Evolutionary conservation across 1,140 invertebrate species (phyloP).

Genomic region (Saccostrea glomerata): DNA sequence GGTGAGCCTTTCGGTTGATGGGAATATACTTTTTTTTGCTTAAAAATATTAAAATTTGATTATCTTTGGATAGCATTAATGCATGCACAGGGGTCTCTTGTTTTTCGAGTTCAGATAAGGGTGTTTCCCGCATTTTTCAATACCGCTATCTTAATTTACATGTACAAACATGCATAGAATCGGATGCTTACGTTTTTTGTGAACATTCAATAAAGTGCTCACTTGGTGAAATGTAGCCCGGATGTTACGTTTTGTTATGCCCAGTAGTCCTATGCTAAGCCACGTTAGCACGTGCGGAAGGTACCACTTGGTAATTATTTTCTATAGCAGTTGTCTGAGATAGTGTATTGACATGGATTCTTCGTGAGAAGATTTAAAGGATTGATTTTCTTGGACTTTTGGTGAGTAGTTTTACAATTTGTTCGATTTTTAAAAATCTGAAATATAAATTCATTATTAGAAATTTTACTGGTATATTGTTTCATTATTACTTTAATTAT

Average conservation of each 20-base stretch:
- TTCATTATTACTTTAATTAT: no score
- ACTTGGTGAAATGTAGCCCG: neutral
- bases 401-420: conserved; percentile 2
- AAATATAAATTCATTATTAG: no score
- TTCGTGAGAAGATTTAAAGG: neutral
- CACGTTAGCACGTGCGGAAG: neutral
- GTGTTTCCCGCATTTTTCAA: neutral
- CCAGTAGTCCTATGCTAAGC: neutral
- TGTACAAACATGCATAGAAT: neutral
- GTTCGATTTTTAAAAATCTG: no score
- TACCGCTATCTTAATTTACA: neutral
- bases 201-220: neutral
- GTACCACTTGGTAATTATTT: neutral
- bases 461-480: no score
- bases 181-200: neutral
- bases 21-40: no score
- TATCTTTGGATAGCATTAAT: no score
- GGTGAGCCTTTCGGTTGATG: no score
- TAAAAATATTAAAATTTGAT: no score
- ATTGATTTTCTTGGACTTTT: neutral
- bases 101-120: no score
- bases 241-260: neutral
- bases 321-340: neutral
- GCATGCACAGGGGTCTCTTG: no score
- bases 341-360: neutral